Conservation (phyloP, 2,888 invertebrate genomes). For the Agrotis exclamationis region DNA sequence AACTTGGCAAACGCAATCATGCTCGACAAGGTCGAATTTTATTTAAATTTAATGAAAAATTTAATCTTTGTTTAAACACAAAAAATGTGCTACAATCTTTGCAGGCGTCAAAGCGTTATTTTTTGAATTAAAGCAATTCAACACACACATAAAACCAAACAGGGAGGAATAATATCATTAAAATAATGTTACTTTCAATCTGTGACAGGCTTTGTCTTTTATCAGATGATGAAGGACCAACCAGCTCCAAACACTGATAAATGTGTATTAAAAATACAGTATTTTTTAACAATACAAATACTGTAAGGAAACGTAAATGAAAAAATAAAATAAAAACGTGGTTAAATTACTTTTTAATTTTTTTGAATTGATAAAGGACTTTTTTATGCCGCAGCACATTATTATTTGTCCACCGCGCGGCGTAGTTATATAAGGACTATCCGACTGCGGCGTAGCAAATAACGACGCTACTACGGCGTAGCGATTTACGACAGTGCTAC, state of each 20-base stretch:
- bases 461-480: not conserved
- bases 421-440: not conserved
- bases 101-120: too few relatives aligned
- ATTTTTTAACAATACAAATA: not conserved
- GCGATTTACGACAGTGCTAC: not conserved
- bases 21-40: too few relatives aligned
- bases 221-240: not conserved
- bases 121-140: too few relatives aligned
- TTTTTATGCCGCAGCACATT: too few relatives aligned
- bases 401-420: not conserved
- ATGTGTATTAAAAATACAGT: not conserved
- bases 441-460: slow-evolving; percentile 10
- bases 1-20: too few relatives aligned
- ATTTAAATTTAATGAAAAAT: too few relatives aligned
- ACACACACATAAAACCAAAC: not conserved
- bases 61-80: too few relatives aligned
- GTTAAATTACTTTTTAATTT: too few relatives aligned
- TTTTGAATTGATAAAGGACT: too few relatives aligned
- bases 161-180: not conserved
- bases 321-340: too few relatives aligned
- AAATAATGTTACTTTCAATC: slow-evolving; percentile 13
- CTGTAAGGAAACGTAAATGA: too few relatives aligned
- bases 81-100: too few relatives aligned
- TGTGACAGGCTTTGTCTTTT: slow-evolving; percentile 24
- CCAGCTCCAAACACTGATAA: slow-evolving; percentile 14